These are phyloP conservation scores for Varanus komodoensis DNA, from an alignment of 2,113 vertebrate species.

Conservation along the genomic window DNA sequence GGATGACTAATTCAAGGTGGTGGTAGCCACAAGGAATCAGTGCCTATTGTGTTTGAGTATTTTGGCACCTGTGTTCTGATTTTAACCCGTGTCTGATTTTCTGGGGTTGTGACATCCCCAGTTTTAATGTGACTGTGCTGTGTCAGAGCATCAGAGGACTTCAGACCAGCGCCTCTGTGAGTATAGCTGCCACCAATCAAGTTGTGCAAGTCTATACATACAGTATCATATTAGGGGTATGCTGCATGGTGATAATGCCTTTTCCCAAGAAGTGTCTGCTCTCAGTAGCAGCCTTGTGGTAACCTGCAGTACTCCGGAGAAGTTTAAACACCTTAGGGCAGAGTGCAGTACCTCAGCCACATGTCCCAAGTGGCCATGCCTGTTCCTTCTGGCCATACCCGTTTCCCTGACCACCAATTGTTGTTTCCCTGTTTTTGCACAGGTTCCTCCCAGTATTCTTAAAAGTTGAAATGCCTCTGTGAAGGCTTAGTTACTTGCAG, in stretches of 20 bases:
- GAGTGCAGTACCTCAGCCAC: too few relatives aligned
- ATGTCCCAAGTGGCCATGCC: too few relatives aligned
- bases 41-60: background rate
- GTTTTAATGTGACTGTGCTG: background rate
- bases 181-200: background rate
- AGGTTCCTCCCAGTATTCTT: too few relatives aligned
- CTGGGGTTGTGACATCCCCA: background rate
- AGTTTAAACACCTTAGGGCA: background rate
- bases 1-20: background rate
- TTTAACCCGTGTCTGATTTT: background rate
- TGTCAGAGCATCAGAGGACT: background rate
- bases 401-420: too few relatives aligned
- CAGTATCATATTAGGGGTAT: background rate
- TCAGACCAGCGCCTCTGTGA: background rate
- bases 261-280: background rate
- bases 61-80: background rate
- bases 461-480: too few relatives aligned
- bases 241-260: background rate
- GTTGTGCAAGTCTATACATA: background rate
- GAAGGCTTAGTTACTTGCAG: too few relatives aligned
- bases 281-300: background rate
- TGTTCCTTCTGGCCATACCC: too few relatives aligned
- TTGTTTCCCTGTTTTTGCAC: too few relatives aligned
- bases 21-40: background rate
- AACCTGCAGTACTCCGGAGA: background rate